phyloP scores from a whole-genome alignment of 2,888 invertebrate genomes.

The Machimus rusticus region DNA sequence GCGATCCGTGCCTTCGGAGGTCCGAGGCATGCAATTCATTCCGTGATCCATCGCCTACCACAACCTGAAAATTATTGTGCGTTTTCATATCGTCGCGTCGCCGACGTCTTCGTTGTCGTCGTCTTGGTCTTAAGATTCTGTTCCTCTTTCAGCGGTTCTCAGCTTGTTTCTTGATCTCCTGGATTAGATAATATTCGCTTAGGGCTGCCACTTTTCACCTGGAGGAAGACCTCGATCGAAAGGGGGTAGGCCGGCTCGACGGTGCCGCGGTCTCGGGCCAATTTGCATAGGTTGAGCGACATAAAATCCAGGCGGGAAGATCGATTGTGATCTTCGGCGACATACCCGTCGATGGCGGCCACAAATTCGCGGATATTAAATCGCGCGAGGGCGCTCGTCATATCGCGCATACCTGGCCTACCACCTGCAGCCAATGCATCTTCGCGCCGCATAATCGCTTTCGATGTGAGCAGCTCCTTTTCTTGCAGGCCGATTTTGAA shows the following conservation, averaged over 20 bases:
- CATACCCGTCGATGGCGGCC: background rate
- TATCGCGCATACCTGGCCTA: background rate
- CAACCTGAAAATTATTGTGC: constrained; percentile 41
- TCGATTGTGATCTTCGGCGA: background rate
- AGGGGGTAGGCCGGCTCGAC: background rate
- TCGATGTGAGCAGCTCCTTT: background rate
- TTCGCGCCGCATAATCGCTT: background rate
- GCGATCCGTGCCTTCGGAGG: background rate
- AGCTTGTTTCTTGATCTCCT: background rate
- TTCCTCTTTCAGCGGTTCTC: constrained; percentile 19
- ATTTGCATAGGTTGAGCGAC: background rate
- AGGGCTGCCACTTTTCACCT: constrained; percentile 30
- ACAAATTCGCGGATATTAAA: background rate
- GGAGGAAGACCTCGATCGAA: background rate
- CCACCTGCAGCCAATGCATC: background rate
- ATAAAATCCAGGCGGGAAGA: background rate
- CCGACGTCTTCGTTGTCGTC: background rate
- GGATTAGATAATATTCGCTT: background rate
- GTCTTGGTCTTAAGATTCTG: background rate
- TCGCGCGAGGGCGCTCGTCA: background rate
- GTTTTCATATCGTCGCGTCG: constrained; percentile 34
- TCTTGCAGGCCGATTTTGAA: constrained; percentile 8
- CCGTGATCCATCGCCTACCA: constrained; percentile 43
- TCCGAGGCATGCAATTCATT: constrained; percentile 12
- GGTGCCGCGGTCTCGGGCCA: background rate